phyloP scores from a whole-genome alignment of 2,113 vertebrate species.

The Phoenicopterus ruber region DNA sequence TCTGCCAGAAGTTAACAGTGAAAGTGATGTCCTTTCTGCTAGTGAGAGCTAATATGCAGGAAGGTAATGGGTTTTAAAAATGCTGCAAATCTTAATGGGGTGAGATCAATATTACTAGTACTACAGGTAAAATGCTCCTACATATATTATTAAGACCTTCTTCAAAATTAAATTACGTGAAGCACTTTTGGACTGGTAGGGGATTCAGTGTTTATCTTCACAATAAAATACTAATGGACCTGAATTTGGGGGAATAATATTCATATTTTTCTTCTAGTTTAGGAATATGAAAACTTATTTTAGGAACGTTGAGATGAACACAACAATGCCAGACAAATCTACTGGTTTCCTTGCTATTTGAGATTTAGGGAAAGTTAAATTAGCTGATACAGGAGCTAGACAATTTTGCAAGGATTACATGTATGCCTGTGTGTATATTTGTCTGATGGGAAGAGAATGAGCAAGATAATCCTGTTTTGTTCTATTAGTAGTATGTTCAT shows the following conservation, averaged over 20 bases:
- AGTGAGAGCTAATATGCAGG: slow-evolving; percentile 57
- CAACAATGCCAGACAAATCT: not conserved
- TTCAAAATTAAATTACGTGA: slow-evolving; percentile 60
- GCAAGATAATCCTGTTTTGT: not conserved
- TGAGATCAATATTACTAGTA: slow-evolving; percentile 78
- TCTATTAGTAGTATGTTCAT: not conserved
- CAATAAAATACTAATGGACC: slow-evolving; percentile 68
- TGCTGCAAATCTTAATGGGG: slow-evolving; percentile 72
- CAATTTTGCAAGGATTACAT: not conserved
- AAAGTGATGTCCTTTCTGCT: slow-evolving; percentile 70
- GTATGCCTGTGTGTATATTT: not conserved
- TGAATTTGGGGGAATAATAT: not conserved
- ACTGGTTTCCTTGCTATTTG: not conserved
- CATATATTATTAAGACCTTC: slow-evolving; percentile 76
- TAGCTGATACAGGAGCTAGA: not conserved
- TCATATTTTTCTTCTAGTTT: not conserved
- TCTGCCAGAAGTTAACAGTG: slow-evolving; percentile 72
- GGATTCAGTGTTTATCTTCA: slow-evolving; percentile 52
- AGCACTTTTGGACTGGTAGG: slow-evolving; percentile 45
- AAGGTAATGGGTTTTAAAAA: slow-evolving; percentile 77
- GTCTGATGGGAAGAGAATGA: not conserved
- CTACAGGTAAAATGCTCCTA: slow-evolving; percentile 71
- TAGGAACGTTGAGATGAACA: not conserved
- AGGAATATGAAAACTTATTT: not conserved
- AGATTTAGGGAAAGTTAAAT: not conserved